phyloP scores from a whole-genome alignment of 2,888 invertebrate species.

The Ectemnius lituratus region DNA sequence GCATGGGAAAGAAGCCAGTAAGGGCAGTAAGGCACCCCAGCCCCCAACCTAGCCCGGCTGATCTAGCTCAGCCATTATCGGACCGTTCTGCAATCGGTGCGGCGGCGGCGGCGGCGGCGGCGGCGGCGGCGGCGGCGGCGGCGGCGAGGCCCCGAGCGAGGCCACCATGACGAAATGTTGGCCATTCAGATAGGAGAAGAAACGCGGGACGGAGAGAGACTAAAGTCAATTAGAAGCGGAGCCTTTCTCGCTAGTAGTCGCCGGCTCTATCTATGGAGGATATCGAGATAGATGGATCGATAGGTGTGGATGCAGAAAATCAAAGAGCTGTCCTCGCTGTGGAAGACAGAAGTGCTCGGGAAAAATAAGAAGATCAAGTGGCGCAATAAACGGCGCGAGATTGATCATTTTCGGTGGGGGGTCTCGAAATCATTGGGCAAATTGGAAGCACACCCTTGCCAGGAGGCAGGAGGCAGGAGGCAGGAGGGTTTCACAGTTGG shows the following conservation, averaged over 20 bases:
- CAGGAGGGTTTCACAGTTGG: slow-evolving; percentile 69
- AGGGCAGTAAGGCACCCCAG: too few relatives aligned
- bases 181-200: slow-evolving; percentile 48
- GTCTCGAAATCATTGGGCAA: slow-evolving; percentile 73
- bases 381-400: slow-evolving; percentile 50
- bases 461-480: slow-evolving; percentile 45
- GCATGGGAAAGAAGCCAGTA: slow-evolving; percentile 69
- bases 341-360: neutral
- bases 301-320: too few relatives aligned
- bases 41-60: too few relatives aligned
- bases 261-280: neutral
- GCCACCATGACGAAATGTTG: slow-evolving; percentile 69
- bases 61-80: slow-evolving; percentile 2
- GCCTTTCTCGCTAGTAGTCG: neutral
- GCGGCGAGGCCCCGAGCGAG: slow-evolving; percentile 55
- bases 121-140: too few relatives aligned
- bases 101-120: too few relatives aligned
- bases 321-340: too few relatives aligned
- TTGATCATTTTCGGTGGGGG: slow-evolving; percentile 67
- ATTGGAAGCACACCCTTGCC: slow-evolving; percentile 63
- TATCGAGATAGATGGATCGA: too few relatives aligned
- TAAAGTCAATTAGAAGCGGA: neutral
- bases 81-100: slow-evolving; percentile 50
- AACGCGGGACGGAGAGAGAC: slow-evolving; percentile 13
- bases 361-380: neutral